Conservation (phyloP, 2,113 vertebrate species). For the Poecile atricapillus region DNA sequence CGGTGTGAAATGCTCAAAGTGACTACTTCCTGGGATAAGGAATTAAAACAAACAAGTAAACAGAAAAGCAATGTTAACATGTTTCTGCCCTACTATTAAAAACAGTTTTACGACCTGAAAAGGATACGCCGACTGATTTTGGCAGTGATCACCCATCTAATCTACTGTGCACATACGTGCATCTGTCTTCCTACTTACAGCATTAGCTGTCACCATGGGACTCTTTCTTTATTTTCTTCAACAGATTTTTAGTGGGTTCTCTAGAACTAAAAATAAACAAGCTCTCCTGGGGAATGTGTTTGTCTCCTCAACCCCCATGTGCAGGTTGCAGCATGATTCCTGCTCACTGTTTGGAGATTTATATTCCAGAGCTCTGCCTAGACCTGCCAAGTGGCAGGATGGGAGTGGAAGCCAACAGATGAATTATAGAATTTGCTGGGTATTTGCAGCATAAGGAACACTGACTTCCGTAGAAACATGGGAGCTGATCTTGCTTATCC, state of each 20-base stretch:
- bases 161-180: not conserved
- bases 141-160: constrained; percentile 1
- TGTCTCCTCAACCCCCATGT: not conserved
- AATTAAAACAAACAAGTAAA: constrained; percentile 46
- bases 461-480: not conserved
- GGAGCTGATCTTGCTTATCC: not conserved
- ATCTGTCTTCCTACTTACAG: constrained; percentile 15
- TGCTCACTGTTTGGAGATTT: not conserved
- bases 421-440: not conserved
- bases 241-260: constrained; percentile 51
- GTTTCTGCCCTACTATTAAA: not conserved
- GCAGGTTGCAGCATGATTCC: not conserved
- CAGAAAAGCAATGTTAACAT: constrained; percentile 3
- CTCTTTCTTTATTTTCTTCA: constrained; percentile 48
- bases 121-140: not conserved
- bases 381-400: not conserved
- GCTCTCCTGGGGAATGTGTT: not conserved
- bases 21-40: constrained; percentile 28
- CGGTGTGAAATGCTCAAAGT: not conserved
- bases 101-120: constrained; percentile 44
- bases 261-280: constrained; percentile 44
- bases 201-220: not conserved
- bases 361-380: not conserved
- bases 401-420: not conserved
- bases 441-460: not conserved